Evolutionary conservation across 2,113 vertebrate species (phyloP).

Genomic region (Strigops habroptila): DNA sequence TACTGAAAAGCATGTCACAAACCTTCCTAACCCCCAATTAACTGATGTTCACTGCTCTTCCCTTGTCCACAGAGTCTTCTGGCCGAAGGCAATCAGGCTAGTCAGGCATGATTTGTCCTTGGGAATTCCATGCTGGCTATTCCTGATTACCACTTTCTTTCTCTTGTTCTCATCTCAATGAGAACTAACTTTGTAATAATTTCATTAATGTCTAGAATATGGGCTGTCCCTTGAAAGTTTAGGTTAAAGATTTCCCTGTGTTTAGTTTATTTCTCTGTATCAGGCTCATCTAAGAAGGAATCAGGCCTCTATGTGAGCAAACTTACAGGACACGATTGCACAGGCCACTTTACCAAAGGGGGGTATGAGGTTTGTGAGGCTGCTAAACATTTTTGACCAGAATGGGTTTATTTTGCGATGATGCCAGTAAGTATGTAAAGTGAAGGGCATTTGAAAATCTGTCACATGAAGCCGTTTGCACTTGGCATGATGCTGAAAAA

Average conservation of each 20-base stretch:
- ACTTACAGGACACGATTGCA: not conserved
- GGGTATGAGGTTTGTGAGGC: fast-evolving
- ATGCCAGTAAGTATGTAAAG: not conserved
- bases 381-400: not conserved
- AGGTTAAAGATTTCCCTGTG: not conserved
- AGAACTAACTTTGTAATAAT: not conserved
- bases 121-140: not conserved
- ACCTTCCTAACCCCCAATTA: not conserved
- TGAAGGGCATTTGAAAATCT: not conserved
- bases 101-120: not conserved
- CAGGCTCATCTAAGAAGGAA: not conserved
- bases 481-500: not conserved
- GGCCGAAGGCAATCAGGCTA: not conserved
- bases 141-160: not conserved
- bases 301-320: not conserved
- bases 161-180: not conserved
- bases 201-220: not conserved
- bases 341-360: not conserved
- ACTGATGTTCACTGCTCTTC: not conserved
- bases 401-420: not conserved
- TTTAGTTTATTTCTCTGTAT: not conserved
- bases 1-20: not conserved
- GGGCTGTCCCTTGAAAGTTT: not conserved
- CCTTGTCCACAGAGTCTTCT: not conserved
- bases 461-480: fast-evolving